Evolutionary conservation across 1,140 invertebrate species (phyloP), one percentile per base, ranked within the genome.

Genomic region (Drosophila arizonae): DNA sequence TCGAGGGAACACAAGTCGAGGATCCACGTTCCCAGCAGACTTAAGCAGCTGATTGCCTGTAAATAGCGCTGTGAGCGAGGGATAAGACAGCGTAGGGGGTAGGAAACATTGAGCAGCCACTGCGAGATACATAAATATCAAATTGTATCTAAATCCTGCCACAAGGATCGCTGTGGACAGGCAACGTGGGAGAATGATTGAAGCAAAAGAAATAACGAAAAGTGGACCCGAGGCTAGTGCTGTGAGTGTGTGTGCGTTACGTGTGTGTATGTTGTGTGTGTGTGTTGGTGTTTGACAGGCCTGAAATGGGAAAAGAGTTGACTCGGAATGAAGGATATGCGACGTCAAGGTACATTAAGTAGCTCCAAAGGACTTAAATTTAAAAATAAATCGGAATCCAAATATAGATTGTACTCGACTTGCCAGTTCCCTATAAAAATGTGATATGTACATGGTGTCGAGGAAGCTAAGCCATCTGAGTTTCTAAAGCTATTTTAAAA

Each of bases 91-190:
- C 4, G 28, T 6, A 24, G 28, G 43, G 63, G 39, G 33, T 26
- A 46, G 17, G 43, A 45, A 15, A 15, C 5, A 15, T n/a, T 28
- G 33, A 26, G 61, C n/a, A 45, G 46, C 28, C 21, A 45, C 70
- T 15, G 52, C n/a, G 15, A 76, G 9, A 76, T 28, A 69, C 63
- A 82, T 55, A 81, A 73, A 77, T 55, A 77, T 87, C 54, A 70
- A 81, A 86, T 61, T 76, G 82, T 87, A 72, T 70, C 81, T 72
- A 75, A 77, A 78, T 86, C 81, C 81, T 86, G 60, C 28, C 43
- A 28, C 68, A 68, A 75, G 75, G 68, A 66, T 64, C 33, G 10
- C 15, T 13, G 24, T 28, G 10, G 33, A 26, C 33, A 48, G 52
- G 76, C 61, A 80, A 79, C 84, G 82, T 87, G 81, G 81, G 82